Base-by-base conservation (phyloP, 2,113 vertebrate species). In the Plectropomus leopardus region DNA sequence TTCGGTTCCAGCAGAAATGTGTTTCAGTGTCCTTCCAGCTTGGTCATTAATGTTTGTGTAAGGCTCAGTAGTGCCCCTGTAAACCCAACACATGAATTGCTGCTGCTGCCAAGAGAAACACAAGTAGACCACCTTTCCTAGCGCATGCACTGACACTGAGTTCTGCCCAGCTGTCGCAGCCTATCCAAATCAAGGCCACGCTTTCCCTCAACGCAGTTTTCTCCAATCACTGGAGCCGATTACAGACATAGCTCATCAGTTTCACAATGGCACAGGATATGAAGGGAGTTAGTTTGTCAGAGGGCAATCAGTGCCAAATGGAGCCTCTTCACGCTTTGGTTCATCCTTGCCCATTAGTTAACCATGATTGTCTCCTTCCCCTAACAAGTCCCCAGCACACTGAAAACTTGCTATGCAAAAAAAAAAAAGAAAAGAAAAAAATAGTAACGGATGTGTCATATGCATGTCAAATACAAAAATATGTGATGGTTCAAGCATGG, bases 211-310 rank as follows among this genome's bases (percentile, higher is more conserved):
- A 34, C 53, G 54, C 75, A 71, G 57, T 76, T 85, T 83, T 76
- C 80, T 85, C 80, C 88, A 92, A 88, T 92, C 88, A 92, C 59
- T 69, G 79, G 81, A 89, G 83, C 82, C 79, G 86, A 93, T 92
- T 94, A 91, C 72, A 84, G 91, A 76, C 86, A 93, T 91, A 92
- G 89, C 89, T 93, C 92, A 93, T 93, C 86, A 87, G 86, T 89
- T 94, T 93, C 89, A 90, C 92, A 89, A 89, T 90, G 84, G 86
- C 82, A 61, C 69, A 84, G 78, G 79, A 89, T 93, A 93, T 89
- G 88, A 89, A 82, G 76, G 85, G 83, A 87, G 87, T 89, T 91
- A 83, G 85, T 91, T 91, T 92, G 85, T 86, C 86, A 78, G 85
- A 87, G 89, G 84, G 75, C 88, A 93, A 90, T 94, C 90, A 92